Conservation (phyloP, 2,888 invertebrate genomes). For the Cylindroiulus punctatus region DNA sequence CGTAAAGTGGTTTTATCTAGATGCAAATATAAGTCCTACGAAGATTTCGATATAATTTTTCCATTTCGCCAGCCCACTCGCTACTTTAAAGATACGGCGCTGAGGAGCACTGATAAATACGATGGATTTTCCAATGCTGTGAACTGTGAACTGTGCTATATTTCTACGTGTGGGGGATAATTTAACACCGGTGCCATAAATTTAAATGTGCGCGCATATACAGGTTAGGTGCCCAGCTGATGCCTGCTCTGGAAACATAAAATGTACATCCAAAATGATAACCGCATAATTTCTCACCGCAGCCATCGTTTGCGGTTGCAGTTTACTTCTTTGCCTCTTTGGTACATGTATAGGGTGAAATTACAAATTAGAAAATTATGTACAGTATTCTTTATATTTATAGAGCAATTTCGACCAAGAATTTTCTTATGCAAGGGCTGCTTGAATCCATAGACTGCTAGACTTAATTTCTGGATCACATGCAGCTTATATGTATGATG, state of each 20-base stretch:
- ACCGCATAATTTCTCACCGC: conserved; percentile 15
- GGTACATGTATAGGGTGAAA: background rate
- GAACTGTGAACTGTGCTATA: conserved; percentile 19
- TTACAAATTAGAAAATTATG: conserved; percentile 5
- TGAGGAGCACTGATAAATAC: background rate
- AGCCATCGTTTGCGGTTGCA: conserved; percentile 3
- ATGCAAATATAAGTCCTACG: conserved; percentile 11
- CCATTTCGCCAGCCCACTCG: background rate
- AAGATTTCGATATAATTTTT: conserved; percentile 37
- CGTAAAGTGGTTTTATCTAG: conserved; percentile 10
- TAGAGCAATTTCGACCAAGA: background rate
- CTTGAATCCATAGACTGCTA: background rate
- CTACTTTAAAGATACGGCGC: background rate
- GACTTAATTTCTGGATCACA: too few relatives aligned
- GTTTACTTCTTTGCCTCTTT: background rate
- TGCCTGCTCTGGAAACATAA: background rate
- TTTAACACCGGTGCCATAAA: conserved; percentile 21
- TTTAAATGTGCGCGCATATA: background rate
- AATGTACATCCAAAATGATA: background rate
- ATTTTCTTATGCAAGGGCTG: background rate
- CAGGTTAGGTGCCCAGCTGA: background rate
- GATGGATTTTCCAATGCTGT: conserved; percentile 5
- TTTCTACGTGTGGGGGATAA: conserved; percentile 9
- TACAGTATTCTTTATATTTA: background rate
- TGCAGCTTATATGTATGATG: too few relatives aligned